These are phyloP conservation scores for Parauchenoglanis ngamensis DNA, from an alignment of 2,797 vertebrate species.

Conservation along the genomic window DNA sequence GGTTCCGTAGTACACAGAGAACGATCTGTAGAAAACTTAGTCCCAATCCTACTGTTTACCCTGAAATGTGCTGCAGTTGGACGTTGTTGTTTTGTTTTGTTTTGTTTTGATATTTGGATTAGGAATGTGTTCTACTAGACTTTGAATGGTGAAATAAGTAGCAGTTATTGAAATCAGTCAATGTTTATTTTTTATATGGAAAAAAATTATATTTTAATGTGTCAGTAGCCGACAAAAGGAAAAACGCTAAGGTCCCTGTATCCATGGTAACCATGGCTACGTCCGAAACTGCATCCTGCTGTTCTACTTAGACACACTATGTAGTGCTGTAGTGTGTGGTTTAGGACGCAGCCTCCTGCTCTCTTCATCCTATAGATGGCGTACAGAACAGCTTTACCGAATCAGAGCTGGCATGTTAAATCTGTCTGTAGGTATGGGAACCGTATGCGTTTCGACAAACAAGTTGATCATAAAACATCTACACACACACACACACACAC, in stretches of 20 bases:
- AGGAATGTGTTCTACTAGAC: not conserved
- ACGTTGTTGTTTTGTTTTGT: not conserved
- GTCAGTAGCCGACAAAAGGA: not conserved
- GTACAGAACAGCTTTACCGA: conserved; percentile 30
- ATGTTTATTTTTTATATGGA: not conserved
- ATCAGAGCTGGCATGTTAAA: not conserved
- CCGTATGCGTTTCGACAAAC: not conserved
- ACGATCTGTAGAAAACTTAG: not conserved
- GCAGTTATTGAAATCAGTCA: not conserved
- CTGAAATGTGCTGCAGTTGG: not conserved
- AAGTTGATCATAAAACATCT: not conserved
- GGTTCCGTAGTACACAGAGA: not conserved
- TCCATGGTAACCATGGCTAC: not conserved
- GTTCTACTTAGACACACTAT: not conserved
- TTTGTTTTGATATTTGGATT: not conserved
- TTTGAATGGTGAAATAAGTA: not conserved
- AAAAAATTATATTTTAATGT: not conserved
- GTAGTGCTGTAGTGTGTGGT: not conserved
- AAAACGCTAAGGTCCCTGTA: not conserved
- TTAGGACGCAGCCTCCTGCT: conserved; percentile 12
- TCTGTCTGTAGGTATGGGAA: not conserved
- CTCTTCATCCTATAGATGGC: conserved; percentile 49
- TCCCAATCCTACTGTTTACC: too few species aligned
- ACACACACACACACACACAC: not conserved
- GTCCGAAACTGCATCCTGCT: not conserved